Conservation (phyloP, 2,888 invertebrate genomes). For the Gastracanthus pulcherrimus region DNA sequence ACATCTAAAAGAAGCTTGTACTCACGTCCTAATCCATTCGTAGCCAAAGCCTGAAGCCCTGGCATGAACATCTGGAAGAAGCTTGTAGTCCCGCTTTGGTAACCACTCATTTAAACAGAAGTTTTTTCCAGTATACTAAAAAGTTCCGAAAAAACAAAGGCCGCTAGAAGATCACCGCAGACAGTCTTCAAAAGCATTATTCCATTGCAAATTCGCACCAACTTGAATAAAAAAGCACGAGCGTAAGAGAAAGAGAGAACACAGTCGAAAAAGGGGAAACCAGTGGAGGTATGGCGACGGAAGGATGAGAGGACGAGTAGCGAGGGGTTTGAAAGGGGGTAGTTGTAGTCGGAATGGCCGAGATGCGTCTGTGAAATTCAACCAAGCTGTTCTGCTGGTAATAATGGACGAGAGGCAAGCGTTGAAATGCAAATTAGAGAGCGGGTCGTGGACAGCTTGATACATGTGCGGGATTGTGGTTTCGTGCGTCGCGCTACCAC, state of each 20-base stretch:
- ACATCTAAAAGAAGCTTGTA: too few relatives aligned
- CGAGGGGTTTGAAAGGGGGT: constrained; percentile 16
- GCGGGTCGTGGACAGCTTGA: constrained; percentile 75
- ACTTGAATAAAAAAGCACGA: too few relatives aligned
- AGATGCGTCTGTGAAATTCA: constrained; percentile 71
- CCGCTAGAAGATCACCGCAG: too few relatives aligned
- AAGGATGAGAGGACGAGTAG: background rate
- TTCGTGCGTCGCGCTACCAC: constrained; percentile 71
- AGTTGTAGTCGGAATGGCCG: constrained; percentile 44
- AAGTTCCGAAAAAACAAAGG: too few relatives aligned
- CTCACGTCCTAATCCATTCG: too few relatives aligned
- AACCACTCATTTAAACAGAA: too few relatives aligned
- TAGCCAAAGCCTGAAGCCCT: too few relatives aligned
- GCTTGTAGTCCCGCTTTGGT: too few relatives aligned
- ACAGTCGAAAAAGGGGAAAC: background rate
- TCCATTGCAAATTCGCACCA: too few relatives aligned
- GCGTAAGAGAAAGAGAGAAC: background rate
- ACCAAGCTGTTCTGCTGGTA: constrained; percentile 75
- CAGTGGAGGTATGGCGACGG: background rate
- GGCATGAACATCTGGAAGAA: too few relatives aligned
- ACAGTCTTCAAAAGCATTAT: too few relatives aligned
- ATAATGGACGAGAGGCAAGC: constrained; percentile 76
- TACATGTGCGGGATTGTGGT: constrained; percentile 76
- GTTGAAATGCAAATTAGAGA: constrained; percentile 76
- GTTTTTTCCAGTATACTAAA: too few relatives aligned